Evolutionary conservation across 2,797 vertebrate genomes (phyloP), one percentile per base, ranked within the genome.

Genomic region (Aldrovandia affinis): DNA sequence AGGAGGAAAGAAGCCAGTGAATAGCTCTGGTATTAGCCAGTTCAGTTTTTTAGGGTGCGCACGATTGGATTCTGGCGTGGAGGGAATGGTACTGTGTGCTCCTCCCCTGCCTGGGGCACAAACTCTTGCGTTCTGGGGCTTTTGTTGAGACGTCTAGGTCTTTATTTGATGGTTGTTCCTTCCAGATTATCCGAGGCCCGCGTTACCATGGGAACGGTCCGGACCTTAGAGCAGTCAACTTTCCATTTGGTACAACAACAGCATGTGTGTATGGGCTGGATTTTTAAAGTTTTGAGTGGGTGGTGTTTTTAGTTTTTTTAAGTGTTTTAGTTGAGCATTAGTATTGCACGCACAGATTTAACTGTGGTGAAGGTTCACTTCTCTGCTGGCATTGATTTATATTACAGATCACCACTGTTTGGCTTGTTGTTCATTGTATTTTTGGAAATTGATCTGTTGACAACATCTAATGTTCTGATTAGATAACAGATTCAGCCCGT

Each of bases 191-290:
- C 52, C 6, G 12, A 42, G 54, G 12, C 33, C 12, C 20, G 28
- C 15, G 36, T 83, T 28, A 9, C 73, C 25, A 83, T 78, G 73
- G 73, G 73, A 83, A 78, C 12, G 42, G 39, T 77, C 73, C 33
- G 12, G 28, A 33, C 28, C 30, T 65, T 65, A 1, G 36, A 39
- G 36, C 15, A 73, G 14, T 73, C 18, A 7, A 42, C 28, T n/a
- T 73, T 73, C 36, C 68, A 15, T 14, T 30, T 73, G 36, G 4
- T 6, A 4, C 36, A 28, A 44, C 44, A 59, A 39, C 30, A 54
- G 44, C 36, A 80, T 14, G n/a, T 20, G 50, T 22, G 10, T 54
- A 25, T 55, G 33, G 28, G 30, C 65, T 70, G 30, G 55, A 57
- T 15, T 50, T 57, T 57, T 57, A 14, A 57, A 15, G 15, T 7